Evolutionary conservation across 2,888 invertebrate species (phyloP).

Genomic region (Stenotaenia linearis): DNA sequence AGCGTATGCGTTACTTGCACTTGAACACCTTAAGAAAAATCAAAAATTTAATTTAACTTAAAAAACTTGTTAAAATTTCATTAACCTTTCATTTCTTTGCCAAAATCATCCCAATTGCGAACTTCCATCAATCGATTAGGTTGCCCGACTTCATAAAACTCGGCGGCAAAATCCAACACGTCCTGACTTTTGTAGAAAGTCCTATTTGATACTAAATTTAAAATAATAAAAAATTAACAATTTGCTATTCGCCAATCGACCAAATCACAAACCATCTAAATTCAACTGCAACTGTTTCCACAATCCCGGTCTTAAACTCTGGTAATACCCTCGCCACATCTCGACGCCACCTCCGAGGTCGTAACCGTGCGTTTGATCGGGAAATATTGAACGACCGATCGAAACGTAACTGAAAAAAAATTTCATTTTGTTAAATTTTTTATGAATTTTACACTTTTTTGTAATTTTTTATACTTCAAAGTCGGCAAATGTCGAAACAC

Average conservation of each 20-base stretch:
- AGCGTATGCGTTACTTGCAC: slow-evolving; percentile 11
- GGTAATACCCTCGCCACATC: slow-evolving; percentile 35
- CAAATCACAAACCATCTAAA: slow-evolving; percentile 28
- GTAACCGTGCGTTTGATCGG: neutral
- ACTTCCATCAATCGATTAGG: neutral
- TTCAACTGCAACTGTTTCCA: slow-evolving; percentile 29
- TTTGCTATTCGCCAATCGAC: too few species aligned
- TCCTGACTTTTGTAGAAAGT: slow-evolving; percentile 34
- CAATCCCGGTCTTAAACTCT: slow-evolving; percentile 33
- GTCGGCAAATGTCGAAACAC: slow-evolving; percentile 33
- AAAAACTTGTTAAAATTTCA: too few species aligned
- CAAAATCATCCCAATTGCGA: neutral
- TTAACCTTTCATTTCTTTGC: slow-evolving; percentile 13
- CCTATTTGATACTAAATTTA: slow-evolving; percentile 34
- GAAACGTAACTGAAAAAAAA: slow-evolving; percentile 32
- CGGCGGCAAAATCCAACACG: slow-evolving; percentile 32
- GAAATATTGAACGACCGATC: slow-evolving; percentile 33
- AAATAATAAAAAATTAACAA: neutral
- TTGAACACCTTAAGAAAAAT: slow-evolving; percentile 4
- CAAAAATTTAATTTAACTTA: too few species aligned
- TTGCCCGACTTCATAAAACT: neutral
- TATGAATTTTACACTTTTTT: too few species aligned
- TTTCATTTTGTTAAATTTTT: too few species aligned
- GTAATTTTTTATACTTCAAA: slow-evolving; percentile 21
- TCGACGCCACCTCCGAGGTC: slow-evolving; percentile 28